These are phyloP conservation scores for Caenorhabditis sp. DNA, from an alignment of 2,888 invertebrate genomes.

Conservation along the genomic window DNA sequence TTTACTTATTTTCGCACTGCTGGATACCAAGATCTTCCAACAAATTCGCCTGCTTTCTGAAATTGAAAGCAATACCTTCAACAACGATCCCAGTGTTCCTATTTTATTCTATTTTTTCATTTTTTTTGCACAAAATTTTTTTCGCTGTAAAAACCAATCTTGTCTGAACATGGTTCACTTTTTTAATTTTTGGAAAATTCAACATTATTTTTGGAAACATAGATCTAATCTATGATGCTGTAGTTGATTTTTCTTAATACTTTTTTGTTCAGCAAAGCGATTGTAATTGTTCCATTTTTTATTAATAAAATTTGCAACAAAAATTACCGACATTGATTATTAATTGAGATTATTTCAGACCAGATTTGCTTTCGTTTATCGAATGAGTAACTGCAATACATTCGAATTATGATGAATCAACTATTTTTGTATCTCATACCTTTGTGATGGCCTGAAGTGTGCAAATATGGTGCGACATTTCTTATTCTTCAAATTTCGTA, in stretches of 20 bases:
- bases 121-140: neutral
- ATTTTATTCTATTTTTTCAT: neutral
- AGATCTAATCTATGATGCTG: neutral
- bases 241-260: neutral
- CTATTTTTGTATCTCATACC: constrained; percentile 8
- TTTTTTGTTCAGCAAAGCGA: neutral
- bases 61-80: neutral
- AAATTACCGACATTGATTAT: neutral
- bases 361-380: neutral
- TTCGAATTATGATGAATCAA: neutral
- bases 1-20: neutral
- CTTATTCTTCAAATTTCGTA: constrained; percentile 2
- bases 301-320: neutral
- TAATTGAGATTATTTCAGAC: neutral
- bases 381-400: neutral
- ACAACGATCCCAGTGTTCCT: neutral
- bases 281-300: neutral
- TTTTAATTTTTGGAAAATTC: neutral
- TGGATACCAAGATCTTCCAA: too few relatives aligned
- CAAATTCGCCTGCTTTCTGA: neutral
- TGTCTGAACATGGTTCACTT: neutral
- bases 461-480: constrained; percentile 43
- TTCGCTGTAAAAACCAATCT: neutral
- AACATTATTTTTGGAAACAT: neutral
- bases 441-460: constrained; percentile 51